Conservation (phyloP, 2,113 vertebrate genomes). For the Suricata suricatta region DNA sequence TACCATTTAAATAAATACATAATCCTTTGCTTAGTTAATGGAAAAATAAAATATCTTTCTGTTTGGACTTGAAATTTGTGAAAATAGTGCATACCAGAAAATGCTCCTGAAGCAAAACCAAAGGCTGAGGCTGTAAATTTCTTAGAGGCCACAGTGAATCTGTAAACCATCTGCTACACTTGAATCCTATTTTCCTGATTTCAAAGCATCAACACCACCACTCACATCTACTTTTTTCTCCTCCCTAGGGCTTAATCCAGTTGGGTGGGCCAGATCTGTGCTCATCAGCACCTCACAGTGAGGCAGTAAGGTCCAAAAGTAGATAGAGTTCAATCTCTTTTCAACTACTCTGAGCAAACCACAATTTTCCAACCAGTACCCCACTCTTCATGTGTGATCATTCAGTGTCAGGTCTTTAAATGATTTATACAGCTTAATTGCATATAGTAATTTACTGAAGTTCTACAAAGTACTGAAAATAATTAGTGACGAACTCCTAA, state of each 20-base stretch:
- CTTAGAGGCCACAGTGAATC: neutral
- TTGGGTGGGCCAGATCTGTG: slow-evolving; percentile 4
- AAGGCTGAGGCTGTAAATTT: slow-evolving; percentile 23
- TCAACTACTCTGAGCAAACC: neutral
- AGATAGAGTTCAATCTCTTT: neutral
- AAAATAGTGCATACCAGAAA: slow-evolving; percentile 38
- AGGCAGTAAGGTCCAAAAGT: neutral
- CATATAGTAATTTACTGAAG: neutral
- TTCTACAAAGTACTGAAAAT: neutral
- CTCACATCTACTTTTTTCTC: slow-evolving; percentile 20
- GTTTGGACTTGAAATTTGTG: slow-evolving; percentile 39
- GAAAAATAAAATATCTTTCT: slow-evolving; percentile 46
- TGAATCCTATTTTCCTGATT: slow-evolving; percentile 29
- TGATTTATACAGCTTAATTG: neutral
- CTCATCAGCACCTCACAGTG: slow-evolving; percentile 16
- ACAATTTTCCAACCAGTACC: neutral
- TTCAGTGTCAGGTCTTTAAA: neutral
- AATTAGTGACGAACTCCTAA: neutral
- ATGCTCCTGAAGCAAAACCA: slow-evolving; percentile 46
- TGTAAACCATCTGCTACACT: slow-evolving; percentile 27
- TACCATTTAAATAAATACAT: slow-evolving; percentile 12
- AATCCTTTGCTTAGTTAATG: neutral
- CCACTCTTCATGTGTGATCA: neutral
- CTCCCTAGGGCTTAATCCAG: slow-evolving; percentile 44
- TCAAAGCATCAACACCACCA: neutral